Conservation (phyloP, 2,113 vertebrate genomes). For the cattle (Bos taurus) region DNA sequence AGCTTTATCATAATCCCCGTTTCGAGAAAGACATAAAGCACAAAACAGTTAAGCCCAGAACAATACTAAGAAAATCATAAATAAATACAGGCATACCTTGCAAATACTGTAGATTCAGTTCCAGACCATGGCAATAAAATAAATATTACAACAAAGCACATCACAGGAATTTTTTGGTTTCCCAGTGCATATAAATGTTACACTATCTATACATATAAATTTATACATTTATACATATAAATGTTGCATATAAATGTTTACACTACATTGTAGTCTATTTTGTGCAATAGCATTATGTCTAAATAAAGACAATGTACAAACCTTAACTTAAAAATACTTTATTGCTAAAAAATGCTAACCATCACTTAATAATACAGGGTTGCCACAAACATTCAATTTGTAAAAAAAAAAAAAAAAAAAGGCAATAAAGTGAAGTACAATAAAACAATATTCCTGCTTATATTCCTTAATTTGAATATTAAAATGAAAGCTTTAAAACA, state of each 20-base stretch:
- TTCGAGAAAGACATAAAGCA: neutral
- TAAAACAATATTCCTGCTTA: neutral
- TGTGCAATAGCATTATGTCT: neutral
- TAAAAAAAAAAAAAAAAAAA: neutral
- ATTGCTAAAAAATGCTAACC: neutral
- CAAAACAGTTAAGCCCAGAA: neutral
- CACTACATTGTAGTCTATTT: neutral
- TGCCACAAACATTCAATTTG: neutral
- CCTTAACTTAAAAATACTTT: neutral
- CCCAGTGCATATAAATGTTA: neutral
- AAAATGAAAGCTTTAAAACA: conserved; percentile 25
- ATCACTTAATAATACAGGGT: neutral
- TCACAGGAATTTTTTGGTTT: neutral
- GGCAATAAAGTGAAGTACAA: neutral
- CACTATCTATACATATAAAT: neutral
- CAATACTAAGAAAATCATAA: neutral
- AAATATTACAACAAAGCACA: neutral
- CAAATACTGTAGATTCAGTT: neutral
- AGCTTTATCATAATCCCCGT: neutral
- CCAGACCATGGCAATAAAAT: neutral
- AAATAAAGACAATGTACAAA: neutral
- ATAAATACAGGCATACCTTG: neutral
- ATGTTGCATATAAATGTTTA: neutral
- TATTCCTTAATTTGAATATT: conserved; percentile 12
- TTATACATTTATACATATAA: neutral